Conservation (phyloP, 2,888 invertebrate species). For the Hirtodrosophila confusa region DNA sequence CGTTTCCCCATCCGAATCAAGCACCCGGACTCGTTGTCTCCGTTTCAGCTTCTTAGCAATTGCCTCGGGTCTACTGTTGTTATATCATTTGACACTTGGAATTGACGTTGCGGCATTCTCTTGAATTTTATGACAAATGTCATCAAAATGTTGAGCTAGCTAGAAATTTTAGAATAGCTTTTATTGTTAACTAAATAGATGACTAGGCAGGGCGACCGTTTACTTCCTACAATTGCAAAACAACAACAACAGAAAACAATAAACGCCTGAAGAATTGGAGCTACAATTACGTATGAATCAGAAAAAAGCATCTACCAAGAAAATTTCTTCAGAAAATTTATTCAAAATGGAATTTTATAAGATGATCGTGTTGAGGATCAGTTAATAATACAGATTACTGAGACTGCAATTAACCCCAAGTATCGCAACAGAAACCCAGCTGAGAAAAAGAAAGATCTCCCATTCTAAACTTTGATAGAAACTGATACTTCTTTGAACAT, state of each 20-base stretch:
- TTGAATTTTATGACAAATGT: constrained; percentile 56
- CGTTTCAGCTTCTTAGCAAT: constrained; percentile 48
- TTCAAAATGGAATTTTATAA: too few relatives aligned
- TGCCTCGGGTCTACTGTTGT: constrained; percentile 38
- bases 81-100: constrained; percentile 68
- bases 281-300: constrained; percentile 11
- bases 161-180: constrained; percentile 37
- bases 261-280: constrained; percentile 8
- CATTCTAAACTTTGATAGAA: too few relatives aligned
- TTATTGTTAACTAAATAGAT: constrained; percentile 5
- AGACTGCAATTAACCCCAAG: too few relatives aligned
- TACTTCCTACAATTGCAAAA: constrained; percentile 26
- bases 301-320: neutral
- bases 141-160: constrained; percentile 51
- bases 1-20: constrained; percentile 45
- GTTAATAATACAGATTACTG: too few relatives aligned
- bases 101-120: constrained; percentile 50
- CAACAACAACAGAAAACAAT: too few relatives aligned
- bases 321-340: neutral
- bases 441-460: too few relatives aligned
- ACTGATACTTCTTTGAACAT: too few relatives aligned
- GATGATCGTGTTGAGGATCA: too few relatives aligned
- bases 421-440: too few relatives aligned
- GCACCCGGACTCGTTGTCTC: constrained; percentile 41
- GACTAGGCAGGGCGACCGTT: constrained; percentile 5